A percentile compares a stretch with the other conserved stretches of the same genome.
These are phyloP conservation scores for Acrocephalus arundinaceus DNA, from an alignment of 2,113 vertebrate genomes.

Conservation along the genomic window DNA sequence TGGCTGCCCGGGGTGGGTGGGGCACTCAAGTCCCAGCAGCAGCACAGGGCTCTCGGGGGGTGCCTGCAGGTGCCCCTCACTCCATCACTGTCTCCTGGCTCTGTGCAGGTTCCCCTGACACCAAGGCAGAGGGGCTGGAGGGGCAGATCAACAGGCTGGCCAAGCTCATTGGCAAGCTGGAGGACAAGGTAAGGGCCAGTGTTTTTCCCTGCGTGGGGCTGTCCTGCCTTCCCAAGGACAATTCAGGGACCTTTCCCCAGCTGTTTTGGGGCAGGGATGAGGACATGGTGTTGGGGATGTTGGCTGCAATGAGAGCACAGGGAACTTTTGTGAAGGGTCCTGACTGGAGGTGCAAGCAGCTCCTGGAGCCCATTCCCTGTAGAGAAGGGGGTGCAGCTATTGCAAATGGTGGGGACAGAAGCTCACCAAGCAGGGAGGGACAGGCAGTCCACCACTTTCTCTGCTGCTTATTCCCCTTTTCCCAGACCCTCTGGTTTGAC, in stretches of 20 bases:
- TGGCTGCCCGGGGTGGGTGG: background rate
- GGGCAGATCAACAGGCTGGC: constrained; percentile 91
- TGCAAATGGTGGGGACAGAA: background rate
- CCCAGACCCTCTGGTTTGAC: constrained; percentile 94
- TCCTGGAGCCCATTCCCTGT: accelerated
- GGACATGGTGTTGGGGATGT: accelerated
- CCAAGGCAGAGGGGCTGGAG: constrained; percentile 89
- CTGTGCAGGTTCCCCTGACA: constrained; percentile 71
- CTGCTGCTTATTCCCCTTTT: background rate
- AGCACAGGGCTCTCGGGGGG: background rate
- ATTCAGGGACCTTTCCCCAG: background rate
- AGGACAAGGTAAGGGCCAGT: constrained; percentile 85
- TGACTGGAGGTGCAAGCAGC: accelerated
- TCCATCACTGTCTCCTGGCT: background rate
- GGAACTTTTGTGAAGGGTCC: background rate
- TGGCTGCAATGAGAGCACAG: background rate
- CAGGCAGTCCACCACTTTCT: accelerated
- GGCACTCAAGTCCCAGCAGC: accelerated
- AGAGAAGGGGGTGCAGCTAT: background rate
- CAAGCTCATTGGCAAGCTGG: constrained; percentile 90
- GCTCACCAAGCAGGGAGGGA: background rate
- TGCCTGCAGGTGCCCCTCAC: accelerated
- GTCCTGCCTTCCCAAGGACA: background rate
- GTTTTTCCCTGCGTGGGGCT: accelerated
- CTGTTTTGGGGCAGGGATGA: background rate